Conservation (phyloP, 2,797 vertebrate species). For the Pelobates cultripes region DNA sequence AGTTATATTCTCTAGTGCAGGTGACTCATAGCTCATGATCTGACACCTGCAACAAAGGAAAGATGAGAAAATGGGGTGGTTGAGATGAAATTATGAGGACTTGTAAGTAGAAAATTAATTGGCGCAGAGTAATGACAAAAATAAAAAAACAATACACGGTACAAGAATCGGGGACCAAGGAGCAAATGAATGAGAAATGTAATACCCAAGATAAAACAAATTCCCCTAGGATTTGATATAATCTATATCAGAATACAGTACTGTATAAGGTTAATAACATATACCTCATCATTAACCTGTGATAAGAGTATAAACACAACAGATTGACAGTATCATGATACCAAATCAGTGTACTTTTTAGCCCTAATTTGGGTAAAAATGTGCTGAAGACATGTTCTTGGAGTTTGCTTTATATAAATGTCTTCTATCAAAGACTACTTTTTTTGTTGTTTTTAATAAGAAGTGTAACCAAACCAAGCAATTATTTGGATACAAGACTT, state of each 20-base stretch:
- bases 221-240: not conserved
- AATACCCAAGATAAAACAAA: not conserved
- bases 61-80: constrained; percentile 53
- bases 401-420: too few species aligned
- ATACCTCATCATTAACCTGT: too few species aligned
- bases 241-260: too few species aligned
- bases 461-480: too few species aligned
- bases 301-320: too few species aligned
- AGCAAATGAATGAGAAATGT: not conserved
- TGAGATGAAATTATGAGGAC: not conserved
- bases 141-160: not conserved
- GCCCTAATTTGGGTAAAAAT: not conserved
- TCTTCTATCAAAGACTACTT: too few species aligned
- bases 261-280: too few species aligned
- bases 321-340: too few species aligned
- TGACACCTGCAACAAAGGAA: constrained; percentile 71
- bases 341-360: not conserved
- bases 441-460: too few species aligned
- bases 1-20: constrained; percentile 87
- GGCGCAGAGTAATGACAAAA: not conserved
- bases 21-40: constrained; percentile 92
- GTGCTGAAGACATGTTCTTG: too few species aligned
- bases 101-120: not conserved
- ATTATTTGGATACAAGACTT: too few species aligned
- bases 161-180: not conserved